These are phyloP conservation scores for Aromia moschata DNA, from an alignment of 2,888 invertebrate species.

Conservation along the genomic window DNA sequence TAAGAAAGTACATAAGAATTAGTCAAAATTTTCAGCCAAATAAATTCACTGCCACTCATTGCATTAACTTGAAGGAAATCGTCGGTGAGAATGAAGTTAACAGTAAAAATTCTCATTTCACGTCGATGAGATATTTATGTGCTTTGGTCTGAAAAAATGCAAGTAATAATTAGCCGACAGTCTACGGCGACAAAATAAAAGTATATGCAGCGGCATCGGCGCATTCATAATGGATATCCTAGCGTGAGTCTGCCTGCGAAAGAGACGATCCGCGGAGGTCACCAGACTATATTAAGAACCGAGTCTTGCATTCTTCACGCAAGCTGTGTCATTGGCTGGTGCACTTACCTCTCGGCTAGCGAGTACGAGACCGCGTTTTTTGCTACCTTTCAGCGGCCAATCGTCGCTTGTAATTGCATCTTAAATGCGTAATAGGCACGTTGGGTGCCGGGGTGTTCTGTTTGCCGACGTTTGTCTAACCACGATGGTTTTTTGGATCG, in stretches of 20 bases:
- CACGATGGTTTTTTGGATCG: too few relatives aligned
- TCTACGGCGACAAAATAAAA: not conserved
- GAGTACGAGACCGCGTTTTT: slow-evolving; percentile 10
- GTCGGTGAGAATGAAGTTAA: too few relatives aligned
- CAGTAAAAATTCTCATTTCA: too few relatives aligned
- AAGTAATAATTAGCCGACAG: not conserved
- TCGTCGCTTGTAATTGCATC: slow-evolving; percentile 10
- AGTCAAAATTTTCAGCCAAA: too few relatives aligned
- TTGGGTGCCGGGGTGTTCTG: not conserved
- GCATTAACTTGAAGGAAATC: too few relatives aligned
- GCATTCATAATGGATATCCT: slow-evolving; percentile 34
- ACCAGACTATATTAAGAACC: slow-evolving; percentile 56
- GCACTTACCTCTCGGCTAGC: slow-evolving; percentile 15
- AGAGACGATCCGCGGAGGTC: slow-evolving; percentile 52
- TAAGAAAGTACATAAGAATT: too few relatives aligned
- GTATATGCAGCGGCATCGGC: slow-evolving; percentile 12
- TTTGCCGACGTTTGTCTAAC: not conserved
- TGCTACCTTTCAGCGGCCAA: slow-evolving; percentile 3
- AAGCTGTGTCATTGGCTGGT: slow-evolving; percentile 51
- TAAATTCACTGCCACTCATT: too few relatives aligned
- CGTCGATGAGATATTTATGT: too few relatives aligned
- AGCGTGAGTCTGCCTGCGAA: slow-evolving; percentile 32
- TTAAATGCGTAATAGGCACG: slow-evolving; percentile 12
- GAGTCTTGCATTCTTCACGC: slow-evolving; percentile 53
- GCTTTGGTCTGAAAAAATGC: too few relatives aligned